Conservation (phyloP, 2,888 invertebrate species). For the Leptura quadrifasciata region DNA sequence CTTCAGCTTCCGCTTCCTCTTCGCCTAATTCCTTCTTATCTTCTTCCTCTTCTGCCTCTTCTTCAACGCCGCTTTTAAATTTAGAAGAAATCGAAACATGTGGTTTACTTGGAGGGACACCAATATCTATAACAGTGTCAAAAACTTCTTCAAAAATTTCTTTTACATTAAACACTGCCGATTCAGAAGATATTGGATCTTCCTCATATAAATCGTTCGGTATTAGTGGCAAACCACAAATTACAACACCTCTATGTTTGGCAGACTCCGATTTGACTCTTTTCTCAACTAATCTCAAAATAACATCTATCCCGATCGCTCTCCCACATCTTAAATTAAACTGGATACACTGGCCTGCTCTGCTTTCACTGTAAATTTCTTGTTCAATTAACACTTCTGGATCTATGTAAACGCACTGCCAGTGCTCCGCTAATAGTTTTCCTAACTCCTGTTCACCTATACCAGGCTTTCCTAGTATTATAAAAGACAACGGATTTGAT, state of each 20-base stretch:
- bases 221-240: slow-evolving; percentile 81
- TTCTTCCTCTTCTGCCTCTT: slow-evolving; percentile 58
- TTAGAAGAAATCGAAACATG: slow-evolving; percentile 57
- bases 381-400: slow-evolving; percentile 76
- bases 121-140: slow-evolving; percentile 57
- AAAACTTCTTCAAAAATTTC: slow-evolving; percentile 71
- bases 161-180: slow-evolving; percentile 70
- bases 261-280: slow-evolving; percentile 76
- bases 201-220: slow-evolving; percentile 72
- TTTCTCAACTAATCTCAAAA: slow-evolving; percentile 75
- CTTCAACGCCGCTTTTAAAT: slow-evolving; percentile 50
- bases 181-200: slow-evolving; percentile 70
- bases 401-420: slow-evolving; percentile 78
- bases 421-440: slow-evolving; percentile 76
- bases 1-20: slow-evolving; percentile 64
- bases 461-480: slow-evolving; percentile 79
- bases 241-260: slow-evolving; percentile 79
- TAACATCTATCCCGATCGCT: slow-evolving; percentile 74
- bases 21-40: slow-evolving; percentile 54
- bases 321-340: slow-evolving; percentile 77
- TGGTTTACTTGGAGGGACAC: slow-evolving; percentile 53
- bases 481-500: slow-evolving; percentile 76
- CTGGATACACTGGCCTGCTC: slow-evolving; percentile 77
- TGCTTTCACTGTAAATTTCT: slow-evolving; percentile 77
- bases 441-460: slow-evolving; percentile 76